A percentile compares a stretch with the other conserved stretches of the same genome.
Conservation (phyloP, 2,113 vertebrate genomes). For the Pelecanoides urinatrix region DNA sequence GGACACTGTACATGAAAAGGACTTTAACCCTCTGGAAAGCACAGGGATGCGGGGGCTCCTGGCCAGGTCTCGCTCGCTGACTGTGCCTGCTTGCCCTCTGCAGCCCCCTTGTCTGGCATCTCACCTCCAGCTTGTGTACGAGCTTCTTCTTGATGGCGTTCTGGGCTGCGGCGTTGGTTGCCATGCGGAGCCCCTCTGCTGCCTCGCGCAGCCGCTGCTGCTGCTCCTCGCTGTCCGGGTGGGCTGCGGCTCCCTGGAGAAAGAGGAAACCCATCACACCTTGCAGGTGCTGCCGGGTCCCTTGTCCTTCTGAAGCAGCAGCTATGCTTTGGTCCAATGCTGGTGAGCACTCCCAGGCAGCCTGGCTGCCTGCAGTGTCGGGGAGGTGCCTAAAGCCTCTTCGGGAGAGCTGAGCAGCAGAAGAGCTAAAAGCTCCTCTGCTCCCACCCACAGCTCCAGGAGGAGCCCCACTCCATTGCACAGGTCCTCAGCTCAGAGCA, state of each 20-base stretch:
- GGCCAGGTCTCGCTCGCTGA: not conserved
- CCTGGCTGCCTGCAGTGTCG: accelerated
- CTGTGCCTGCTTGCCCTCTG: accelerated
- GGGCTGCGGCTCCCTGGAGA: conserved; percentile 91
- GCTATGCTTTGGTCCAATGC: not conserved
- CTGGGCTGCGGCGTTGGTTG: conserved; percentile 90
- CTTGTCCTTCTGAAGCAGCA: not conserved
- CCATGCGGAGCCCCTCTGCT: conserved; percentile 93
- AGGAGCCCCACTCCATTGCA: not conserved
- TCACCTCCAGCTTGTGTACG: conserved; percentile 93
- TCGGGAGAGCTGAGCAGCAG: not conserved
- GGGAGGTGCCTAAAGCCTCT: not conserved
- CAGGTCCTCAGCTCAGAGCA: not conserved
- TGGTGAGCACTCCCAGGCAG: not conserved
- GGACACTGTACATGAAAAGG: not conserved
- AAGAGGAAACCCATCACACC: not conserved
- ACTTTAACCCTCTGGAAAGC: not conserved
- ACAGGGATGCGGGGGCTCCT: not conserved
- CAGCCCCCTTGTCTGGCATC: not conserved
- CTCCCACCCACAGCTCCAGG: conserved; percentile 72
- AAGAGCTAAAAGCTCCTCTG: conserved; percentile 66
- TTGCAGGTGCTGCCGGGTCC: accelerated
- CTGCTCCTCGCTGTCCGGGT: conserved; percentile 96
- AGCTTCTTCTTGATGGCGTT: conserved; percentile 98
- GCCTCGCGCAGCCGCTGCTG: conserved; percentile 94